phyloP scores from a whole-genome alignment of 2,888 invertebrate genomes.

The Leptopilina myrica region DNA sequence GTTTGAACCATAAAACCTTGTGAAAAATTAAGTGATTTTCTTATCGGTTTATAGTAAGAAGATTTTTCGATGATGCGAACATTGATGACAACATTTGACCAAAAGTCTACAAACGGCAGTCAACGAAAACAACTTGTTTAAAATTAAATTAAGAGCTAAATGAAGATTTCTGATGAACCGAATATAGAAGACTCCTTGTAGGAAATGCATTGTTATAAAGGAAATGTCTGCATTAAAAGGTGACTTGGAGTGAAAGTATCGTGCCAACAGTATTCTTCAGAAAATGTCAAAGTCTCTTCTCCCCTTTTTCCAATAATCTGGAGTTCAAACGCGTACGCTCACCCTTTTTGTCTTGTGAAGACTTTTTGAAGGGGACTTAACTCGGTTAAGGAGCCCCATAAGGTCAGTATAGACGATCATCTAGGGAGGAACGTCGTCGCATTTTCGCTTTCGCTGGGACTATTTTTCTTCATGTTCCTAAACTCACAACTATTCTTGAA shows the following conservation, averaged over 20 bases:
- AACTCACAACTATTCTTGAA: no score
- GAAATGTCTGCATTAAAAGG: neutral
- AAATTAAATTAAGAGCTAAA: no score
- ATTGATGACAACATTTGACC: no score
- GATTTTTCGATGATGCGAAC: no score
- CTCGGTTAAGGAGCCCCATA: constrained; percentile 27
- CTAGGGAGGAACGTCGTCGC: constrained; percentile 22
- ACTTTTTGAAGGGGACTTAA: constrained; percentile 28
- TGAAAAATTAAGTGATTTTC: no score
- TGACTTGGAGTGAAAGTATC: constrained; percentile 15
- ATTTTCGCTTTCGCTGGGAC: neutral
- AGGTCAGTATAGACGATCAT: constrained; percentile 15
- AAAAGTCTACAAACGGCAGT: no score
- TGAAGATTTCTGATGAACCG: neutral
- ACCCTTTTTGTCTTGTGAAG: constrained; percentile 33
- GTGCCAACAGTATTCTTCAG: neutral
- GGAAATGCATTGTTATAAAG: neutral
- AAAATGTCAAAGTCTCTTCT: constrained; percentile 6
- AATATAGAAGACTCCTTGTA: neutral
- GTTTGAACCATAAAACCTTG: no score
- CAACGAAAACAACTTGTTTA: no score
- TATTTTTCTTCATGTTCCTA: neutral
- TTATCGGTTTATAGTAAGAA: no score
- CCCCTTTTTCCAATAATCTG: constrained; percentile 30
- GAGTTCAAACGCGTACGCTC: constrained; percentile 11